A percentile compares a stretch with the other conserved stretches of the same genome.
These are phyloP conservation scores for Paragorgia papillata DNA, from an alignment of 92 coral and sea anemone genomes.

Conservation along the genomic window DNA sequence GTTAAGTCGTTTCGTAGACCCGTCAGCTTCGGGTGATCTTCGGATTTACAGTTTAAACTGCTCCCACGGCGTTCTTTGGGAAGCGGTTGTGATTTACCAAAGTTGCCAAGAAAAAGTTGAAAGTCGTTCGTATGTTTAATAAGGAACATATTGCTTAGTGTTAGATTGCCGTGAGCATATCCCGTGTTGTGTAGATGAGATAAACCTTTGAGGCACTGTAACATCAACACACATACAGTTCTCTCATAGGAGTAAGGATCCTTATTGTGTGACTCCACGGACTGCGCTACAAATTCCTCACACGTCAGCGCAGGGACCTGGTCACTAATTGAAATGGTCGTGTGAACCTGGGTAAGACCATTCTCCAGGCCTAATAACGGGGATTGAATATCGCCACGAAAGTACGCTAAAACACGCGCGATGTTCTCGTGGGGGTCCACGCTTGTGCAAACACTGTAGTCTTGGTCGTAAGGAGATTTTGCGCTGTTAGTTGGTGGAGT, in stretches of 20 bases:
- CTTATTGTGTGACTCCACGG: constrained; percentile 1
- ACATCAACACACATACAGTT: constrained; percentile 11
- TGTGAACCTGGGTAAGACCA: constrained; percentile 1
- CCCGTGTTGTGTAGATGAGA: constrained; percentile 17
- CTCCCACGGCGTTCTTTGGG: constrained; percentile 18
- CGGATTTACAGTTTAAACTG: not conserved
- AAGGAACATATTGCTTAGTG: constrained; percentile 12
- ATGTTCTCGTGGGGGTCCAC: constrained; percentile 35
- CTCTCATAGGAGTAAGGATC: constrained; percentile 23
- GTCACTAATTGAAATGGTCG: constrained; percentile 36
- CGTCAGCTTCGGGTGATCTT: not conserved
- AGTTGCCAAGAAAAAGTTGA: constrained; percentile 31
- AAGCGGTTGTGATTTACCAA: constrained; percentile 29
- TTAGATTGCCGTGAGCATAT: constrained; percentile 28
- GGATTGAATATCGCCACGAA: constrained; percentile 30
- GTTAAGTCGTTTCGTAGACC: not conserved
- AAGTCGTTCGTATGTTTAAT: constrained; percentile 20
- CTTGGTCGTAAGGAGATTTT: constrained; percentile 29
- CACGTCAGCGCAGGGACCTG: constrained; percentile 34
- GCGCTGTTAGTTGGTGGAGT: not conserved
- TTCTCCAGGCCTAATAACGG: constrained; percentile 3
- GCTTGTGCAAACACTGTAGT: constrained; percentile 38
- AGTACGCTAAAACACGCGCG: constrained; percentile 34
- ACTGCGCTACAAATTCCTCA: constrained; percentile 27
- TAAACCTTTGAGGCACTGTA: constrained; percentile 31